phyloP scores from a whole-genome alignment of 2,797 vertebrate species.

The Clamator glandarius region DNA sequence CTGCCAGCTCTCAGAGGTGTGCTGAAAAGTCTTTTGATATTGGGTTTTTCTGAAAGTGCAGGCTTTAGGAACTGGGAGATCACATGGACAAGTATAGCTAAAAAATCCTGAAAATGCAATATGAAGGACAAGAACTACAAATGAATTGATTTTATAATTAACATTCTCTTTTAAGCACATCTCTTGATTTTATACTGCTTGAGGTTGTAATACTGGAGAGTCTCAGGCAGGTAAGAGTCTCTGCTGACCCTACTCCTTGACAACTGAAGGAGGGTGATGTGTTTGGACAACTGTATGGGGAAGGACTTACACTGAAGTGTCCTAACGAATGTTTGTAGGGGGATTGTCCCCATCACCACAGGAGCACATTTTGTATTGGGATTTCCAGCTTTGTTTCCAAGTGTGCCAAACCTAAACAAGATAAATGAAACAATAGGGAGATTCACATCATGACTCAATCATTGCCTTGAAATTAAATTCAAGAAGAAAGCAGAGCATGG shows the following conservation, averaged over 20 bases:
- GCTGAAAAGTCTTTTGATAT: not conserved
- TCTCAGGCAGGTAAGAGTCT: not conserved
- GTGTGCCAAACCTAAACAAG: not conserved
- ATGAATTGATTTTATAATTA: not conserved
- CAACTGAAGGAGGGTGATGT: not conserved
- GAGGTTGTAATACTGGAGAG: not conserved
- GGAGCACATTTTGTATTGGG: not conserved
- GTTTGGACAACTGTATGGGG: not conserved
- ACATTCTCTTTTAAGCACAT: not conserved
- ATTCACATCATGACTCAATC: not conserved
- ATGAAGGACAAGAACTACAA: not conserved
- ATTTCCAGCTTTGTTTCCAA: not conserved
- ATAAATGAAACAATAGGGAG: not conserved
- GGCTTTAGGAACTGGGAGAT: not conserved
- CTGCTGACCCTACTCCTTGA: not conserved
- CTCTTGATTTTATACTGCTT: not conserved
- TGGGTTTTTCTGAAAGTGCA: not conserved
- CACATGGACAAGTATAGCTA: not conserved
- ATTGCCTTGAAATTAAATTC: not conserved
- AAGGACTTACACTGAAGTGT: not conserved
- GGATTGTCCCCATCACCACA: not conserved
- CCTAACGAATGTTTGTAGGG: not conserved
- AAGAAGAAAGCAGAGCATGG: not conserved
- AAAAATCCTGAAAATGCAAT: not conserved
- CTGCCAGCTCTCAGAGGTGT: not conserved